phyloP scores from a whole-genome alignment of 2,797 vertebrate genomes.

The Xerus rutilus region DNA sequence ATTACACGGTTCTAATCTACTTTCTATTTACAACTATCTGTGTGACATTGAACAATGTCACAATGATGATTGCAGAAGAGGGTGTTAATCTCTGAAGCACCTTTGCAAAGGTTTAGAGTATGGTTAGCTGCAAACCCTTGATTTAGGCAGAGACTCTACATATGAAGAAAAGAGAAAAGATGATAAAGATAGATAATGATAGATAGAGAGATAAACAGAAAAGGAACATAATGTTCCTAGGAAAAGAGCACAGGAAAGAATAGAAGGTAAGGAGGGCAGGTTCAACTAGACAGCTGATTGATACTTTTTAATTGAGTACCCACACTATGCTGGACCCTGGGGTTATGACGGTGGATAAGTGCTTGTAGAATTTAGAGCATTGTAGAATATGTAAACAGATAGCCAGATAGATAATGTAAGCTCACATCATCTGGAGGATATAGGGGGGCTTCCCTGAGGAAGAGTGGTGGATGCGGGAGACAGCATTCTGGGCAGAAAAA shows the following conservation, averaged over 20 bases:
- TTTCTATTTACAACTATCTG: not conserved
- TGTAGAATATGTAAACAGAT: not conserved
- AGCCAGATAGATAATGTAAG: not conserved
- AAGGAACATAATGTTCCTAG: not conserved
- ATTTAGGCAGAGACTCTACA: not conserved
- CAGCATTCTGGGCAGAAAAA: constrained; percentile 16
- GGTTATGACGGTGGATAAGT: not conserved
- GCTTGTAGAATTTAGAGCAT: not conserved
- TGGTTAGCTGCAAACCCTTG: not conserved
- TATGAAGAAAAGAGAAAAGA: not conserved
- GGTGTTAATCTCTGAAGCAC: not conserved
- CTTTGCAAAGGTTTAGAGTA: not conserved
- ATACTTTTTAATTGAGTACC: not conserved
- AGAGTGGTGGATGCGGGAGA: not conserved
- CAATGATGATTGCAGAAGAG: not conserved
- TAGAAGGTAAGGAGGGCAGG: not conserved
- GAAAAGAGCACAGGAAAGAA: constrained; percentile 17
- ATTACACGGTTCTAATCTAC: not conserved
- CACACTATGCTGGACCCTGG: not conserved
- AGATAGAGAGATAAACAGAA: not conserved
- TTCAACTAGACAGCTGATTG: not conserved
- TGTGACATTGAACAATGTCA: not conserved
- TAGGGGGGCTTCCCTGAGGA: not conserved
- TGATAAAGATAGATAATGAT: not conserved
- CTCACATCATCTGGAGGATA: not conserved